A percentile compares a stretch with the other conserved stretches of the same genome.
phyloP scores from a whole-genome alignment of 2,113 vertebrate genomes.

The Phrynosoma platyrhinos region DNA sequence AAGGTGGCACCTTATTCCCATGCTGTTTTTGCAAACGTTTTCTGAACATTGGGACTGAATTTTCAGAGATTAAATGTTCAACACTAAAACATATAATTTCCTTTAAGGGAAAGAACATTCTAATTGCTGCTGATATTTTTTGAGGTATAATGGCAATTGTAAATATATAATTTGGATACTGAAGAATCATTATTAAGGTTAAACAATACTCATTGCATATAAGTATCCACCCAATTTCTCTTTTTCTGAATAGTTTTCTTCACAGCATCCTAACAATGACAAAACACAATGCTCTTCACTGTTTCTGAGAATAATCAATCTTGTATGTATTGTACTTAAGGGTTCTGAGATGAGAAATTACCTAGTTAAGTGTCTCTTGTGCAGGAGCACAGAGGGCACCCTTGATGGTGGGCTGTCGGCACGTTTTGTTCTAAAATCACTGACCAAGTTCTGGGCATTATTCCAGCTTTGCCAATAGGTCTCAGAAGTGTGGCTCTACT shows the following conservation, averaged over 20 bases:
- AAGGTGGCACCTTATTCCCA: background rate
- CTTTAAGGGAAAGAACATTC: background rate
- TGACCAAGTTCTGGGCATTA: conserved; percentile 14
- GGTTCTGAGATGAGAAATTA: conserved; percentile 16
- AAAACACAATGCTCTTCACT: background rate
- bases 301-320: background rate
- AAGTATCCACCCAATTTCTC: background rate
- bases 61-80: accelerated
- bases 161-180: conserved; percentile 37
- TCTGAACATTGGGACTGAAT: background rate
- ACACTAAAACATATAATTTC: conserved; percentile 16
- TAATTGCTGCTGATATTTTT: conserved; percentile 1
- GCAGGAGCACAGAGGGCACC: background rate
- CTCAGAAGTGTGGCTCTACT: background rate
- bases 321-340: background rate
- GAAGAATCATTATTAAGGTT: background rate
- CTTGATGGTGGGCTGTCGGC: background rate
- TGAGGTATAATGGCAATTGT: background rate
- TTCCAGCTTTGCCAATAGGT: background rate
- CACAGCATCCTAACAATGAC: background rate
- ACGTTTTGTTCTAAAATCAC: background rate
- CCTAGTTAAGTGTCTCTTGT: background rate
- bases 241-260: conserved; percentile 8
- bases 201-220: background rate
- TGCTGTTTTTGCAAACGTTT: accelerated